phyloP scores from a whole-genome alignment of 1,140 invertebrate genomes.

The Bicyclus anynana region DNA sequence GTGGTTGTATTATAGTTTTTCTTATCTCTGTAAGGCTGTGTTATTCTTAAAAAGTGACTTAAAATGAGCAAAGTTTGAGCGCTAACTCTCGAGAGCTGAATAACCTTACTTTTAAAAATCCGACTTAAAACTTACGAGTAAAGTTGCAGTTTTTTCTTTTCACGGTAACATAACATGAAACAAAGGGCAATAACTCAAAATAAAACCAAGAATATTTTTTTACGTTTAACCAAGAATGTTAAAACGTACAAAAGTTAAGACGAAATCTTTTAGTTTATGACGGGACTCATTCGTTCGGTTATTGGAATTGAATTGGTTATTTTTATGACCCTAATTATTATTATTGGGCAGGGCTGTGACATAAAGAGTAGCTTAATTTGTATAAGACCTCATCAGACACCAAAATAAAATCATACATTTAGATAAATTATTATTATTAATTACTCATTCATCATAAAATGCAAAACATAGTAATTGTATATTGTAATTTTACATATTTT shows the following conservation, averaged over 20 bases:
- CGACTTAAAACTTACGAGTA: too few species aligned
- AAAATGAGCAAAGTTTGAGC: too few species aligned
- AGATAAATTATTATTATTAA: neutral
- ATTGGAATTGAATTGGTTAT: constrained; percentile 5
- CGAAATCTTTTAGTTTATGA: constrained; percentile 11
- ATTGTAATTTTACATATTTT: too few species aligned
- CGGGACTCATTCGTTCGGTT: neutral
- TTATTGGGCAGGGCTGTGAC: neutral
- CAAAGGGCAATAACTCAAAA: constrained; percentile 47
- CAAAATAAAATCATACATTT: neutral
- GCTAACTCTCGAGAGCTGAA: too few species aligned
- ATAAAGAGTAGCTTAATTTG: neutral
- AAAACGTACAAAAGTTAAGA: constrained; percentile 28
- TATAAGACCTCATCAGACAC: neutral
- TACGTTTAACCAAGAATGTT: neutral
- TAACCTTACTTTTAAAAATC: too few species aligned
- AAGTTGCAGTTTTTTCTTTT: too few species aligned
- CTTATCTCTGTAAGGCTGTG: too few species aligned
- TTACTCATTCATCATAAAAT: too few species aligned
- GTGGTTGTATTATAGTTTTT: too few species aligned
- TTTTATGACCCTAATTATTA: neutral
- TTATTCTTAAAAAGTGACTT: too few species aligned
- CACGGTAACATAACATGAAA: constrained; percentile 4
- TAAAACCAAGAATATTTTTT: neutral
- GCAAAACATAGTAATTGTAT: too few species aligned